Conservation (phyloP, 2,797 vertebrate genomes). For the Sebastes hubbsi region DNA sequence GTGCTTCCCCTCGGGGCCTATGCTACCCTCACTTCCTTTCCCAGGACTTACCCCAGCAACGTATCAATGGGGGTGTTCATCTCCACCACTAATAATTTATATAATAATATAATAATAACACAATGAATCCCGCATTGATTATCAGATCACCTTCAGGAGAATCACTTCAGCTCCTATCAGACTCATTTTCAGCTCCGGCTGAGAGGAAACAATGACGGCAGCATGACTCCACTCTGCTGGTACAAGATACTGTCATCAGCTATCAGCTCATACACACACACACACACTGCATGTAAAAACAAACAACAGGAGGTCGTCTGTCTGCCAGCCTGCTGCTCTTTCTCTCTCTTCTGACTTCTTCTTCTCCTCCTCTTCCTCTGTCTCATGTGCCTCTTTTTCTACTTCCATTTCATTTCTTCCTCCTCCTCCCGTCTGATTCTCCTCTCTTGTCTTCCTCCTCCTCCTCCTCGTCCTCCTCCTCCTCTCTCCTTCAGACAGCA, state of each 20-base stretch:
- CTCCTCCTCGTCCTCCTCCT: neutral
- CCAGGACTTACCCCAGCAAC: no score
- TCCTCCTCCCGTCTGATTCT: no score
- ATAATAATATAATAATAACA: no score
- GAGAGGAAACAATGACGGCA: conserved; percentile 46
- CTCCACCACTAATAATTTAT: no score
- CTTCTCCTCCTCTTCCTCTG: no score
- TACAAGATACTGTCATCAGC: conserved; percentile 61
- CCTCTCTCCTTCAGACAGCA: conserved; percentile 47
- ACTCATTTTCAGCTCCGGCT: conserved; percentile 36
- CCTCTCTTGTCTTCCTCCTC: neutral
- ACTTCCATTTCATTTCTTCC: no score
- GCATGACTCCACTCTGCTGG: conserved; percentile 52
- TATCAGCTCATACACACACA: conserved; percentile 41
- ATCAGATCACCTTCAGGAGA: conserved; percentile 43
- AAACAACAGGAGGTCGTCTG: conserved; percentile 8
- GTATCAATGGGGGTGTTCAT: no score
- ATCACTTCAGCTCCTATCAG: conserved; percentile 34
- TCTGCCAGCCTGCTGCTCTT: conserved; percentile 36
- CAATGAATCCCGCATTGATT: neutral
- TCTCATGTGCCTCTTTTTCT: no score
- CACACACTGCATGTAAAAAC: neutral
- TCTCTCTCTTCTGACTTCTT: neutral
- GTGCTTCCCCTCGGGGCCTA: no score
- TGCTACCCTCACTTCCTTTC: no score